A percentile compares a stretch with the other conserved stretches of the same genome.
These are phyloP conservation scores for Artibeus jamaicensis DNA, from an alignment of 2,797 vertebrate species.

Conservation along the genomic window DNA sequence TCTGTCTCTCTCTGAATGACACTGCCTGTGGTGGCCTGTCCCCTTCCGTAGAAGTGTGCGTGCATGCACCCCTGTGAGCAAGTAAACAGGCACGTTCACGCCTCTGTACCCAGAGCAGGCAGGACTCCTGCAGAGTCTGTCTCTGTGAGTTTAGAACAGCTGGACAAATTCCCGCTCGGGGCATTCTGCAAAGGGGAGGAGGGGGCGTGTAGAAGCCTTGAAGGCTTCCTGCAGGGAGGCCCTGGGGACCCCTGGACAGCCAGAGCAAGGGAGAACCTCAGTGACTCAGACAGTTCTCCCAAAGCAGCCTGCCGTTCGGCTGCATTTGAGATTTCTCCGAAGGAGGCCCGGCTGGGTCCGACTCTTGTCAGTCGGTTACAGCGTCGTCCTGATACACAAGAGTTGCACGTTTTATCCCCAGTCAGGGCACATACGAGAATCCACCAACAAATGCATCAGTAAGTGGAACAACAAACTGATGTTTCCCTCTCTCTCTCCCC, in stretches of 20 bases:
- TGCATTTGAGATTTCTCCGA: background rate
- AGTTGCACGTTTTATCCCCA: no score
- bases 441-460: no score
- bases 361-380: background rate
- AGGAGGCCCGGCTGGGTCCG: background rate
- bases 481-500: background rate
- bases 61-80: accelerated
- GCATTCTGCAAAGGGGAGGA: background rate
- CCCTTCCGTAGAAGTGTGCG: background rate
- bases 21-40: background rate
- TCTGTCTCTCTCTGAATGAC: background rate
- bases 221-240: background rate
- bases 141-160: background rate
- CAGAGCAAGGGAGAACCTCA: background rate
- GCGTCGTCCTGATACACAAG: no score
- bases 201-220: background rate
- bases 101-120: background rate
- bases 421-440: background rate
- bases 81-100: background rate
- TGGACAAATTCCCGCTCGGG: background rate
- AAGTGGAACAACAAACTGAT: no score
- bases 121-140: background rate
- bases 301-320: background rate
- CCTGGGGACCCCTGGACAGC: background rate
- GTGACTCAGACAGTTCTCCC: background rate